Percentiles rank a stretch among this genome's conserved stretches.
Evolutionary conservation across 2,113 vertebrate genomes (phyloP).

Genomic region (Neotragus pygmaeus): DNA sequence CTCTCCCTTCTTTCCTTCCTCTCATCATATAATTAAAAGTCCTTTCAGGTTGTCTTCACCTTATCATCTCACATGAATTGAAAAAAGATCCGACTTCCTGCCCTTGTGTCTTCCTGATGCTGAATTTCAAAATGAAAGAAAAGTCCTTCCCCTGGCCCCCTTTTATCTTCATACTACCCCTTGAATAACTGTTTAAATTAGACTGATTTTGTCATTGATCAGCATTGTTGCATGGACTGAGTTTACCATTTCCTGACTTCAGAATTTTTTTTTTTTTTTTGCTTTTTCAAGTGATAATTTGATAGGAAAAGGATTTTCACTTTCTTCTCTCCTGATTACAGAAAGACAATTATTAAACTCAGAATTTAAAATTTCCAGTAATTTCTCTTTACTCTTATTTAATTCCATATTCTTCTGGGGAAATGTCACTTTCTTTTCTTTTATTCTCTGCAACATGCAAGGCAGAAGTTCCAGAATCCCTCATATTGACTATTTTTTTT

Average conservation of each 20-base stretch:
- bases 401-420: not conserved
- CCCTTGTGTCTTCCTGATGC: conserved; percentile 45
- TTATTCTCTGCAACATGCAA: not conserved
- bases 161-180: not conserved
- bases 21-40: conserved; percentile 67
- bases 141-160: not conserved
- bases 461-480: not conserved
- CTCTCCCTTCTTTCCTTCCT: not conserved
- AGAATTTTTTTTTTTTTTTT: not conserved
- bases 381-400: not conserved
- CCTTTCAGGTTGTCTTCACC: conserved; percentile 68
- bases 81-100: conserved; percentile 55
- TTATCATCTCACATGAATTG: conserved; percentile 71
- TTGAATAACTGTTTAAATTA: not conserved
- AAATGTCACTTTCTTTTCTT: not conserved
- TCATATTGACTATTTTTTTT: not conserved
- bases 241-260: not conserved
- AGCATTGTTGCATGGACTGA: not conserved
- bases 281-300: conserved; percentile 23
- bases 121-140: conserved; percentile 63
- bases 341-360: not conserved
- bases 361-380: not conserved
- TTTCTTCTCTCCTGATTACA: not conserved
- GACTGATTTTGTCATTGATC: not conserved
- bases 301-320: not conserved